Conservation (phyloP, 2,888 invertebrate genomes). For the Chaitophorus viminalis region DNA sequence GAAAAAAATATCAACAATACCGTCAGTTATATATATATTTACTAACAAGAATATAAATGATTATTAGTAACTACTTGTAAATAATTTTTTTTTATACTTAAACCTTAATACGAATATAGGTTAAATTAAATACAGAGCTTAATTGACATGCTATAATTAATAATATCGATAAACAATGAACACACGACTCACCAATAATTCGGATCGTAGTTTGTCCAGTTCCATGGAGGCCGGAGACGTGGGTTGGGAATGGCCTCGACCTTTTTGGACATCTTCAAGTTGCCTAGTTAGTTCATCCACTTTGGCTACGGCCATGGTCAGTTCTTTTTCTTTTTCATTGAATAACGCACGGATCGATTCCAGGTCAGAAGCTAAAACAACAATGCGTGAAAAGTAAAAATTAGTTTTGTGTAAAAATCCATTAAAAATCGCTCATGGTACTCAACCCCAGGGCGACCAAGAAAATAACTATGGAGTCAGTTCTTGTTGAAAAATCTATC, state of each 20-base stretch:
- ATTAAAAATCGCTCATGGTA: background rate
- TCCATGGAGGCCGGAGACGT: slow-evolving; percentile 83
- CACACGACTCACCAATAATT: slow-evolving; percentile 81
- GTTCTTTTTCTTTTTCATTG: slow-evolving; percentile 97
- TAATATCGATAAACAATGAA: background rate
- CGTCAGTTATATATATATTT: background rate
- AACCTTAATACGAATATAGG: no score
- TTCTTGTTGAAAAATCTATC: background rate
- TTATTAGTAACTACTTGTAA: no score
- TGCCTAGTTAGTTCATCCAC: slow-evolving; percentile 96
- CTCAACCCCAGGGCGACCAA: background rate
- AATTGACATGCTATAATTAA: background rate
- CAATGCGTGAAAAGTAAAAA: background rate
- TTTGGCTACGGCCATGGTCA: slow-evolving; percentile 95
- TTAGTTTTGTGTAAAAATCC: background rate
- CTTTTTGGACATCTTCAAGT: slow-evolving; percentile 85
- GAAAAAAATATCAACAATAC: slow-evolving; percentile 54
- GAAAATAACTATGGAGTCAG: background rate
- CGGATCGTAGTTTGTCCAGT: slow-evolving; percentile 89
- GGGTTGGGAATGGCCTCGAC: slow-evolving; percentile 68
- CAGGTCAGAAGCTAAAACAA: slow-evolving; percentile 86
- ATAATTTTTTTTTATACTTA: background rate
- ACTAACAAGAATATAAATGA: background rate
- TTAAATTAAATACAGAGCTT: no score
- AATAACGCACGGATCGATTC: slow-evolving; percentile 95